Evolutionary conservation across 2,888 invertebrate genomes (phyloP).

Genomic region (Sceliomorpha sp.): DNA sequence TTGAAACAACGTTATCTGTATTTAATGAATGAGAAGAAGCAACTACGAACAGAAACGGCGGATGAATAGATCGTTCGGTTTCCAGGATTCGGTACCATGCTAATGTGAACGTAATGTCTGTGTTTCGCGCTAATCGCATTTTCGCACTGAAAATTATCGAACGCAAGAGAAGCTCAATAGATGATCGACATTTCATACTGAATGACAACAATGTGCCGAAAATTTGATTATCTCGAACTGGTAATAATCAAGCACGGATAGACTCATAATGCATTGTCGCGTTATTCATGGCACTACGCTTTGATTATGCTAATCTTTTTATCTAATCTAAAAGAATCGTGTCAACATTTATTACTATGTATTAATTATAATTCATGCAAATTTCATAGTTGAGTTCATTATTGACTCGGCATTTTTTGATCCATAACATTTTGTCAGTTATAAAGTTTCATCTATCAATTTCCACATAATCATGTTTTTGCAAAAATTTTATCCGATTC

Average conservation of each 20-base stretch:
- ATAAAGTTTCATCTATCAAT: too few species aligned
- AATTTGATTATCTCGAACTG: slow-evolving; percentile 21
- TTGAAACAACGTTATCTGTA: background rate
- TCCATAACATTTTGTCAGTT: too few species aligned
- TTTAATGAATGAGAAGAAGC: background rate
- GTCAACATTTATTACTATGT: too few species aligned
- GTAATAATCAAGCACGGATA: slow-evolving; percentile 18
- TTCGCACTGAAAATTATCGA: slow-evolving; percentile 8
- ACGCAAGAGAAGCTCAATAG: slow-evolving; percentile 14
- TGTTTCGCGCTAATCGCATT: slow-evolving; percentile 11
- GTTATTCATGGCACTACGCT: slow-evolving; percentile 1
- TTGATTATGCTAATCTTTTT: background rate
- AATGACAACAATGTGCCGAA: slow-evolving; percentile 13
- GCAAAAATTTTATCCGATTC: too few species aligned
- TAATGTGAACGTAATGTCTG: slow-evolving; percentile 10
- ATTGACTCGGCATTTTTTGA: too few species aligned
- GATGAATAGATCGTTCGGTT: slow-evolving; percentile 1
- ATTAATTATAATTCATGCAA: too few species aligned
- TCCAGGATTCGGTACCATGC: slow-evolving; percentile 1
- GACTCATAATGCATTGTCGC: slow-evolving; percentile 7
- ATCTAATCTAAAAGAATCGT: slow-evolving; percentile 2
- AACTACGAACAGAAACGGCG: background rate
- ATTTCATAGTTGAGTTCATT: too few species aligned
- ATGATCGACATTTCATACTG: slow-evolving; percentile 23
- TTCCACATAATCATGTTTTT: too few species aligned